Percentiles rank a stretch among this genome's conserved stretches.
Evolutionary conservation across 1,140 invertebrate species (phyloP).

Genomic region (Panulirus ornatus): DNA sequence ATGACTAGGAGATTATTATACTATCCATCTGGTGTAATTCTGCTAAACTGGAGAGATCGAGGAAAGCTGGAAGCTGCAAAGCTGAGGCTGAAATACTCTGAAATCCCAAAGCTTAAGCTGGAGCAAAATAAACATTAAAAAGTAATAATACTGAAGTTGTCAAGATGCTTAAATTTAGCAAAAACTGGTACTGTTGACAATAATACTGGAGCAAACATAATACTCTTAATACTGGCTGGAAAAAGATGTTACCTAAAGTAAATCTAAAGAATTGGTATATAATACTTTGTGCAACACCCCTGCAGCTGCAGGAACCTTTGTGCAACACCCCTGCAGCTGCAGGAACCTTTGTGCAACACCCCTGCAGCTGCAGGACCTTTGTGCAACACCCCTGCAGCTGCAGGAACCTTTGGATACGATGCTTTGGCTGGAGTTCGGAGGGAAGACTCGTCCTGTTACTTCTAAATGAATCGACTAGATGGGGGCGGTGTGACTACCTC

Average conservation of each 20-base stretch:
- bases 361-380: background rate
- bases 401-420: background rate
- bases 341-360: too few species aligned
- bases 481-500: background rate
- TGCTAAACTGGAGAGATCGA: conserved; percentile 21
- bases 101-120: background rate
- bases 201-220: background rate
- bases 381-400: too few species aligned
- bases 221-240: conserved; percentile 8
- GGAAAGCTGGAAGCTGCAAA: conserved; percentile 44
- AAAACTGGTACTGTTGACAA: too few species aligned
- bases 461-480: conserved; percentile 32
- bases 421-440: background rate
- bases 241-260: too few species aligned
- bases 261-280: too few species aligned
- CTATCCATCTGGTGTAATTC: conserved; percentile 21
- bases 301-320: too few species aligned
- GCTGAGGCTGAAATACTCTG: background rate
- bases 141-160: too few species aligned
- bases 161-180: too few species aligned
- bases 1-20: background rate
- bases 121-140: too few species aligned
- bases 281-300: too few species aligned
- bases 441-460: conserved; percentile 58
- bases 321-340: too few species aligned